These are phyloP conservation scores for Hyles vespertilio DNA, from an alignment of 1,140 invertebrate species.

Conservation along the genomic window DNA sequence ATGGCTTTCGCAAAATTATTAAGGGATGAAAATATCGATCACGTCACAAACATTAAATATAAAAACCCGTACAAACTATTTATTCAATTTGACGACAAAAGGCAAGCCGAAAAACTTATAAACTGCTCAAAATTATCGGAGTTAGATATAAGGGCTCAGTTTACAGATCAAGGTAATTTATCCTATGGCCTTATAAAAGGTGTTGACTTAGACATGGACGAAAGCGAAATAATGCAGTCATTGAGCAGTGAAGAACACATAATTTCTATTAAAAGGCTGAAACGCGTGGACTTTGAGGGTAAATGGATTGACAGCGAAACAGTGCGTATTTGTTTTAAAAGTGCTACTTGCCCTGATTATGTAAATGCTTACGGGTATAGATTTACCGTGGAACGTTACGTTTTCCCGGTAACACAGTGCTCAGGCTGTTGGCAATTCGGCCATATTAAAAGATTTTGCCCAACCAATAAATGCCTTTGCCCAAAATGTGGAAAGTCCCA, in stretches of 20 bases:
- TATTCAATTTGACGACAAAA: conserved; percentile 14
- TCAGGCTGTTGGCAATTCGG: conserved; percentile 10
- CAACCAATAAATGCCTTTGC: conserved; percentile 5
- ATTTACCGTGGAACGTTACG: conserved; percentile 4
- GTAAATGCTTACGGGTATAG: conserved; percentile 4
- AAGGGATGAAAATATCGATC: conserved; percentile 16
- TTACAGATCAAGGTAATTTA: conserved; percentile 13
- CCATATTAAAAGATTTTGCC: conserved; percentile 9
- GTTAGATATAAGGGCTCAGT: conserved; percentile 16
- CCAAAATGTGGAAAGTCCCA: conserved; percentile 9
- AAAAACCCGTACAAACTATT: conserved; percentile 23
- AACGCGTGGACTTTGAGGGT: too few relatives aligned
- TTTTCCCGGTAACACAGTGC: background rate
- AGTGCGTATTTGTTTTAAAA: too few relatives aligned
- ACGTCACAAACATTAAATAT: conserved; percentile 27
- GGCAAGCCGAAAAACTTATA: conserved; percentile 17
- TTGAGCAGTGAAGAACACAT: too few relatives aligned
- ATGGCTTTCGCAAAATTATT: conserved; percentile 28
- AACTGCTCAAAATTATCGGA: conserved; percentile 13
- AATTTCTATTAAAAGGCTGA: too few relatives aligned
- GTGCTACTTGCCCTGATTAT: background rate
- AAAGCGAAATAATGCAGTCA: too few relatives aligned
- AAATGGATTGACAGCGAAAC: too few relatives aligned
- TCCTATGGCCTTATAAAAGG: conserved; percentile 23
- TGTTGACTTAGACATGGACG: conserved; percentile 11